Percentiles rank a stretch among this genome's conserved stretches.
Evolutionary conservation across 2,113 vertebrate genomes (phyloP).

Genomic region (Irena cyanogastra): DNA sequence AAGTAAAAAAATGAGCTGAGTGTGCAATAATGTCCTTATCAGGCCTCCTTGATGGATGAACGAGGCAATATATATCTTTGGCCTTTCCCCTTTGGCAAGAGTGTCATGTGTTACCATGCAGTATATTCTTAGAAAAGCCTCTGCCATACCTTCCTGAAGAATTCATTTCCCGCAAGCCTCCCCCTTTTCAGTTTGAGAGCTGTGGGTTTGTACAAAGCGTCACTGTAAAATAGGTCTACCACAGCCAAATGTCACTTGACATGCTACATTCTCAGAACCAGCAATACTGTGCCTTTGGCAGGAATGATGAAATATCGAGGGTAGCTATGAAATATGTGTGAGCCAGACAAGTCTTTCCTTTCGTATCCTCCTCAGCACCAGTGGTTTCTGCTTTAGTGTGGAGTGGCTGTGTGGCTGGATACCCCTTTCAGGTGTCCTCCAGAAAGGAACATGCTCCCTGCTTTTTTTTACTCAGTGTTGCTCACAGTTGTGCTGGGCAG

Average conservation of each 20-base stretch:
- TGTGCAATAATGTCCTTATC: not conserved
- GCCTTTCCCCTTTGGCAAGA: not conserved
- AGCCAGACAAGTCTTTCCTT: not conserved
- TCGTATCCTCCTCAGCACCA: not conserved
- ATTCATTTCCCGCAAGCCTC: conserved; percentile 25
- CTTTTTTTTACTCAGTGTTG: not conserved
- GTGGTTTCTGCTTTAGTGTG: not conserved
- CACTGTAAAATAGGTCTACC: conserved; percentile 8
- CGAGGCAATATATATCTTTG: not conserved
- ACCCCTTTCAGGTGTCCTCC: not conserved
- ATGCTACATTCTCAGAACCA: conserved; percentile 25
- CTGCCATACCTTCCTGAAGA: conserved; percentile 20
- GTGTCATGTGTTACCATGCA: not conserved
- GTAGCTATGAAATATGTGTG: not conserved
- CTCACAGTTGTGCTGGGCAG: accelerated
- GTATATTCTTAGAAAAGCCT: conserved; percentile 54
- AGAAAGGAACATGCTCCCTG: not conserved
- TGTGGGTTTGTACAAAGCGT: not conserved
- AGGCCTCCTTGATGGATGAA: not conserved
- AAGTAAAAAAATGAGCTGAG: not conserved
- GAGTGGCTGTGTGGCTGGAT: not conserved
- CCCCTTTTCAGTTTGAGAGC: conserved; percentile 6
- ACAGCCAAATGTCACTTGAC: conserved; percentile 43
- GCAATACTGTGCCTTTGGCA: not conserved
- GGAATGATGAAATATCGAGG: not conserved